Conservation (phyloP, 1,140 invertebrate genomes). For the Phocides pigmalion region DNA sequence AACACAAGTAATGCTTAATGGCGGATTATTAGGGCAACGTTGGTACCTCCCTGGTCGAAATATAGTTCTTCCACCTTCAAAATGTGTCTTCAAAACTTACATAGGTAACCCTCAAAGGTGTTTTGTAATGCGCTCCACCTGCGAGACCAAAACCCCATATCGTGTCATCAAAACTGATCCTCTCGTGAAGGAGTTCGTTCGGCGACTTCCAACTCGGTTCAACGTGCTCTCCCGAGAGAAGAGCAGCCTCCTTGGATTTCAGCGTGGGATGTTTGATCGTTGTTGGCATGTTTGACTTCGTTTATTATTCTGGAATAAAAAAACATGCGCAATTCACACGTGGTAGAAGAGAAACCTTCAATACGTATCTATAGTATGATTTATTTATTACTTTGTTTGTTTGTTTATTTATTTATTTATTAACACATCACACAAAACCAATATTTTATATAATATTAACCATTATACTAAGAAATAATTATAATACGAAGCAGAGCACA, state of each 20-base stretch:
- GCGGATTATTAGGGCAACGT: no score
- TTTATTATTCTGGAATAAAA: constrained; percentile 8
- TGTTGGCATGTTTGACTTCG: constrained; percentile 2
- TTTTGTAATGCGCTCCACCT: constrained; percentile 59
- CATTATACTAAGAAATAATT: no score
- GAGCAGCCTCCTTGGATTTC: constrained; percentile 38
- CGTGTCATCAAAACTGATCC: constrained; percentile 67
- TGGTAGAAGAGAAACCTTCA: background rate
- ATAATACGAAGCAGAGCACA: no score
- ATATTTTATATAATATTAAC: no score
- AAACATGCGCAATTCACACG: background rate
- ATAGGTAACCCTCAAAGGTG: constrained; percentile 57
- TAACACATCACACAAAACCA: no score
- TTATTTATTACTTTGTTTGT: no score
- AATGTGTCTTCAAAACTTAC: constrained; percentile 48
- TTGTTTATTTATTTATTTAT: no score
- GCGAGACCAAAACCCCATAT: constrained; percentile 70
- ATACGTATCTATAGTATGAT: background rate
- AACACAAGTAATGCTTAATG: no score
- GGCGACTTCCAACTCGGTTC: constrained; percentile 63
- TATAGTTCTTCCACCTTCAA: no score
- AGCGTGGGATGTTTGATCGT: constrained; percentile 1
- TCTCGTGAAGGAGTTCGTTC: constrained; percentile 69
- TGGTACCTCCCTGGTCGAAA: no score
- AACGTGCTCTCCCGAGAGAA: constrained; percentile 43